These are phyloP conservation scores for Ondatra zibethicus DNA, from an alignment of 2,113 vertebrate genomes.

Conservation along the genomic window DNA sequence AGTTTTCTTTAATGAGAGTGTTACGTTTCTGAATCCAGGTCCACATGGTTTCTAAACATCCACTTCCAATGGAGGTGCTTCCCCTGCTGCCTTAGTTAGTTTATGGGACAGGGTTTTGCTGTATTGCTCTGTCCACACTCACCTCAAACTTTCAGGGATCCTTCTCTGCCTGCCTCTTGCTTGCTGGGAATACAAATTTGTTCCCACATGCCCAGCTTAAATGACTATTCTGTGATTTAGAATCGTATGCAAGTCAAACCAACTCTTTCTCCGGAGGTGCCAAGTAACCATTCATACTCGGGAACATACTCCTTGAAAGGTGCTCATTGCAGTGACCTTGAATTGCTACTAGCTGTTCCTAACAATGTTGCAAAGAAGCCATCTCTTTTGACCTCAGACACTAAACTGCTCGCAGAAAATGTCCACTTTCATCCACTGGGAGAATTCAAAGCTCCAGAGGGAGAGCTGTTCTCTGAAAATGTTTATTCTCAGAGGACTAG, in stretches of 20 bases:
- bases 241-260: neutral
- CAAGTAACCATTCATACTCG: neutral
- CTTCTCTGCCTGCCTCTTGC: neutral
- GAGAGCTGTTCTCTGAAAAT: neutral
- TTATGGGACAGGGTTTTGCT: neutral
- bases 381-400: accelerated
- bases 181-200: neutral
- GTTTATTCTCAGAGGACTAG: neutral
- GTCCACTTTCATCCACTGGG: neutral
- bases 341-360: neutral
- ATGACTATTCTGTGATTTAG: neutral
- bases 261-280: neutral
- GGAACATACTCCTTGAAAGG: neutral
- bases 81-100: neutral
- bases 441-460: neutral
- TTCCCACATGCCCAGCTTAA: neutral
- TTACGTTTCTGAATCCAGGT: neutral
- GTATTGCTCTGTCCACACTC: neutral
- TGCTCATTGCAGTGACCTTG: neutral
- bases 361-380: neutral
- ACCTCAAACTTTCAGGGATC: neutral
- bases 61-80: no score
- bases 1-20: neutral
- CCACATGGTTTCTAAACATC: neutral
- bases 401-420: slow-evolving; percentile 21